These are phyloP conservation scores for Dichetophora obliterata DNA, from an alignment of 2,888 invertebrate genomes.

Conservation along the genomic window DNA sequence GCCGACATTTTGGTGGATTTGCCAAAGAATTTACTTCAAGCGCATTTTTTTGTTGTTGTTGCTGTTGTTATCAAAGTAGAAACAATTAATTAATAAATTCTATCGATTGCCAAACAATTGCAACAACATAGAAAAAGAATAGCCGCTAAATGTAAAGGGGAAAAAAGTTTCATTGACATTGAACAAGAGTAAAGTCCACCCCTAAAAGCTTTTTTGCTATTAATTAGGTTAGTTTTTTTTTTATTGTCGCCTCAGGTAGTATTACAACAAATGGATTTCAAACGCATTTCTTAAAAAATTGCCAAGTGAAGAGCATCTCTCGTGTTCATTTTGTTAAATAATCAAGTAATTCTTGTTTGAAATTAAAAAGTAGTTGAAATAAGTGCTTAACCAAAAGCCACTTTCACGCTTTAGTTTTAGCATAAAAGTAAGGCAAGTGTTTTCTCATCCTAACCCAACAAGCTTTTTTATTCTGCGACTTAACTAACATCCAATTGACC, in stretches of 20 bases:
- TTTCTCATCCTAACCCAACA: neutral
- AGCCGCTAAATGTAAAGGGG: neutral
- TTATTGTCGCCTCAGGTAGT: neutral
- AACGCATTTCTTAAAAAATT: slow-evolving; percentile 48
- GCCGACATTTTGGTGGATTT: slow-evolving; percentile 5
- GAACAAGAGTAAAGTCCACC: slow-evolving; percentile 20
- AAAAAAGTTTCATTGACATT: slow-evolving; percentile 36
- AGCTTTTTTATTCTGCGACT: neutral
- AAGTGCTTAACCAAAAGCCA: too few relatives aligned
- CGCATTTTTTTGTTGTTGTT: slow-evolving; percentile 1
- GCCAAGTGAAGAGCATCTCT: slow-evolving; percentile 46
- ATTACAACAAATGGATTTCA: slow-evolving; percentile 10
- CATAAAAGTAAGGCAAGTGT: neutral
- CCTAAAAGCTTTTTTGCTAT: slow-evolving; percentile 7
- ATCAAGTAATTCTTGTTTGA: slow-evolving; percentile 32
- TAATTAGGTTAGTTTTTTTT: neutral
- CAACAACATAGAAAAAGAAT: slow-evolving; percentile 5
- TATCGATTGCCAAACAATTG: slow-evolving; percentile 14
- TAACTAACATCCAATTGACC: neutral
- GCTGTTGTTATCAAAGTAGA: neutral
- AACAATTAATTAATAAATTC: slow-evolving; percentile 29
- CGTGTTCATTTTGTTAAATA: slow-evolving; percentile 43
- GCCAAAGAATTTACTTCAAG: slow-evolving; percentile 17
- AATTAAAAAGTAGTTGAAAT: too few relatives aligned
- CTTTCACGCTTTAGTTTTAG: neutral